phyloP scores from a whole-genome alignment of 2,797 vertebrate species.

The Tinamus major region DNA sequence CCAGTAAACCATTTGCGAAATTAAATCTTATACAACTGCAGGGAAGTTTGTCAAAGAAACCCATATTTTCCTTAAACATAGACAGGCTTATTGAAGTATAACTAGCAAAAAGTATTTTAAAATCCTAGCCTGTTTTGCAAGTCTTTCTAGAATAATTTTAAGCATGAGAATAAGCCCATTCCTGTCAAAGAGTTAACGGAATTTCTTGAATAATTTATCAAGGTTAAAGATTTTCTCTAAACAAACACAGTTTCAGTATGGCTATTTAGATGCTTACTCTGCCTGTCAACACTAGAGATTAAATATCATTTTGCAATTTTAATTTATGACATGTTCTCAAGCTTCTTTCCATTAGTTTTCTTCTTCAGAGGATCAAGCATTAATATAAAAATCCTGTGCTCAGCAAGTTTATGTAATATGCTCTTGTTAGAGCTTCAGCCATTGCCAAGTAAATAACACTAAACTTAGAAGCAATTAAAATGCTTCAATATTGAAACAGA shows the following conservation, averaged over 20 bases:
- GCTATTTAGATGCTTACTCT: not conserved
- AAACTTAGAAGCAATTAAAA: not conserved
- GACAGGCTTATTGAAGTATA: not conserved
- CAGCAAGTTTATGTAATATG: not conserved
- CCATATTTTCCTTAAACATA: not conserved
- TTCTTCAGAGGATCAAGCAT: not conserved
- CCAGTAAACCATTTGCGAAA: not conserved
- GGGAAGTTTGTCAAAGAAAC: not conserved
- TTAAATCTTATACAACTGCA: not conserved
- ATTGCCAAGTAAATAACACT: not conserved
- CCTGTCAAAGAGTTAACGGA: not conserved
- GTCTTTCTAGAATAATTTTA: not conserved
- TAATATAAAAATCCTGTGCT: not conserved
- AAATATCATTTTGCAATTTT: constrained; percentile 1
- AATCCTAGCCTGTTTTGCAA: not conserved
- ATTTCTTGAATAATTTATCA: constrained; percentile 14
- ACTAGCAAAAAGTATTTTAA: not conserved
- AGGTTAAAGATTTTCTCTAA: not conserved
- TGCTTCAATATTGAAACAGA: not conserved
- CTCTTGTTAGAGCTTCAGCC: not conserved
- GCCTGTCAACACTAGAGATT: not conserved
- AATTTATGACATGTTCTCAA: not conserved
- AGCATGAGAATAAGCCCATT: not conserved
- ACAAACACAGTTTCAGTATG: not conserved
- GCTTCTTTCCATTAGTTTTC: not conserved